Percentiles rank a stretch among this genome's conserved stretches.
Conservation (phyloP, 1,140 invertebrate genomes). For the Catajapyx aquilonaris region DNA sequence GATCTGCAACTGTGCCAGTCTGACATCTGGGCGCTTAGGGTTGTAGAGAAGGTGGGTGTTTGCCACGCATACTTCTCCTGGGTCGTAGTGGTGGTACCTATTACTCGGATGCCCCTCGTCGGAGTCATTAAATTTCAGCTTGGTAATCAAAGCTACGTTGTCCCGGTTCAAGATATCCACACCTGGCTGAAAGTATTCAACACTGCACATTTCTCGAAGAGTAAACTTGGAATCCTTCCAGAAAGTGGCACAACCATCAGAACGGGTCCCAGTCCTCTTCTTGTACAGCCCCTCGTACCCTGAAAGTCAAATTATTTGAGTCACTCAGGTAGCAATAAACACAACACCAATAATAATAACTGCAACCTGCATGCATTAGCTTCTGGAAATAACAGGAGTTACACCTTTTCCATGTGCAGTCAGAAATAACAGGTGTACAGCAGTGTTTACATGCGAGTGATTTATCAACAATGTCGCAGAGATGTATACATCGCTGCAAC, state of each 20-base stretch:
- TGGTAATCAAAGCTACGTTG: conserved; percentile 66
- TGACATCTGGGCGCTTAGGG: conserved; percentile 63
- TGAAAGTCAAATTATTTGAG: no score
- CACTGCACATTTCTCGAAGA: conserved; percentile 30
- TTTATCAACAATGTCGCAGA: no score
- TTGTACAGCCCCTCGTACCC: conserved; percentile 44
- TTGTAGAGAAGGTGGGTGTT: conserved; percentile 93
- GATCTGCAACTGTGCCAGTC: conserved; percentile 60
- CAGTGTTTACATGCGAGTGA: no score
- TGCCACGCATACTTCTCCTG: conserved; percentile 42
- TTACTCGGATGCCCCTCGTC: no score
- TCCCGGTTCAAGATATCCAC: conserved; percentile 47
- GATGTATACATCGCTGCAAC: no score
- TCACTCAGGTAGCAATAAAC: no score
- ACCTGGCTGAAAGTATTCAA: conserved; percentile 33
- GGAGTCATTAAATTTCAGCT: conserved; percentile 32
- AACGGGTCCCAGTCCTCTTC: conserved; percentile 42
- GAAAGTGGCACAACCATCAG: conserved; percentile 69
- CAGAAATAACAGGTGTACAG: no score
- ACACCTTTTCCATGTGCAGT: no score
- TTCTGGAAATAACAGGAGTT: no score
- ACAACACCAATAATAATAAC: no score
- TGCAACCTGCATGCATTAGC: no score
- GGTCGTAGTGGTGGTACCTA: no score
- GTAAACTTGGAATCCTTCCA: conserved; percentile 40